Evolutionary conservation across 1,140 invertebrate species (phyloP).

Genomic region (Ooceraea biroi): DNA sequence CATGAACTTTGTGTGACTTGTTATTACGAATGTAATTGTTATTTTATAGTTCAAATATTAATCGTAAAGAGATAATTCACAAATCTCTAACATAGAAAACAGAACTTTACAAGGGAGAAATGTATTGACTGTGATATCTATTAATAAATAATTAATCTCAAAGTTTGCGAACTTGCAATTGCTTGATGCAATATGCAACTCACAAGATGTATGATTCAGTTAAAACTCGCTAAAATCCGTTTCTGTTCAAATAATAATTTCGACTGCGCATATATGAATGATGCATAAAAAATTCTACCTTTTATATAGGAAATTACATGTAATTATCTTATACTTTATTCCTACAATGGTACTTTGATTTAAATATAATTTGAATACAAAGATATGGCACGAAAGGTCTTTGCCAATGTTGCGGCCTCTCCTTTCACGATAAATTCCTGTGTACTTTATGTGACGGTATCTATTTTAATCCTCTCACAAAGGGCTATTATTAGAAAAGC

Average conservation of each 20-base stretch:
- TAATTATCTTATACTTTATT: background rate
- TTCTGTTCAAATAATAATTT: too few species aligned
- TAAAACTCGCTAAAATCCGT: background rate
- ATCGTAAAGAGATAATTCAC: background rate
- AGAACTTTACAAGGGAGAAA: too few species aligned
- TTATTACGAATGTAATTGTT: background rate
- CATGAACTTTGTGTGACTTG: background rate
- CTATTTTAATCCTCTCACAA: background rate
- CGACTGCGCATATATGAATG: too few species aligned
- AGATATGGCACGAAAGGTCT: background rate
- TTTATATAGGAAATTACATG: too few species aligned
- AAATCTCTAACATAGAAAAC: background rate
- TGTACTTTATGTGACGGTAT: background rate
- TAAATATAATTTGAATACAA: slow-evolving; percentile 59
- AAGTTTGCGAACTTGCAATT: too few species aligned
- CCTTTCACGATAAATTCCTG: background rate
- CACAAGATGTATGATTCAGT: background rate
- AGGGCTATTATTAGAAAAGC: background rate
- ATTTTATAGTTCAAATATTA: slow-evolving; percentile 8
- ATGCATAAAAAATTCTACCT: too few species aligned
- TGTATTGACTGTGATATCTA: too few species aligned
- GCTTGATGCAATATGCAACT: too few species aligned
- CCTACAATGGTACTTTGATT: slow-evolving; percentile 8
- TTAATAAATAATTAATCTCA: too few species aligned
- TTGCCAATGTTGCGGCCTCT: background rate